Evolutionary conservation across 2,797 vertebrate species (phyloP).

Genomic region (Pagetopsis macropterus): DNA sequence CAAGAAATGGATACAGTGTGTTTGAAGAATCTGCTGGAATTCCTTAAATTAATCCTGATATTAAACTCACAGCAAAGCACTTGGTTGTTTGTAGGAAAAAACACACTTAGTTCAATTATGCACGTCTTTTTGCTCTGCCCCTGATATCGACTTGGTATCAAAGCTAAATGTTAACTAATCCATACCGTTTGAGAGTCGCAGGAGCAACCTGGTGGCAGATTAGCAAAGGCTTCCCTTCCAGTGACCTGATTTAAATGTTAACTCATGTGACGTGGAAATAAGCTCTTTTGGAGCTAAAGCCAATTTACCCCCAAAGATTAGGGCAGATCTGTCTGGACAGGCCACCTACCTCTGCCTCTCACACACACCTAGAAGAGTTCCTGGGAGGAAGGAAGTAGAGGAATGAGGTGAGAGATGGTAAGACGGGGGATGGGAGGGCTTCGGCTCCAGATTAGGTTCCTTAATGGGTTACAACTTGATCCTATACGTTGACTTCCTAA

Average conservation of each 20-base stretch:
- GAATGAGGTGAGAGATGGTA: background rate
- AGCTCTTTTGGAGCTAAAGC: conserved; percentile 88
- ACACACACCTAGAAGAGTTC: conserved; percentile 27
- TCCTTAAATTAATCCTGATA: conserved; percentile 1
- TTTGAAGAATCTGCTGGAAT: background rate
- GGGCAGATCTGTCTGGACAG: conserved; percentile 82
- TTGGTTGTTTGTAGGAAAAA: background rate
- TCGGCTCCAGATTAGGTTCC: conserved; percentile 12
- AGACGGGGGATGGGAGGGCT: conserved; percentile 15
- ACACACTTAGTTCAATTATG: background rate
- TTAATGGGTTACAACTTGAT: conserved; percentile 8
- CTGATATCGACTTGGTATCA: background rate
- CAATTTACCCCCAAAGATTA: conserved; percentile 86
- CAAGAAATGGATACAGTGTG: conserved; percentile 8
- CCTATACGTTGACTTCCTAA: background rate
- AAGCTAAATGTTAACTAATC: conserved; percentile 30
- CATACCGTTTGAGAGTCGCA: conserved; percentile 37
- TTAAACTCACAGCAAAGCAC: background rate
- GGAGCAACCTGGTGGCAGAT: conserved; percentile 65
- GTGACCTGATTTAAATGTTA: conserved; percentile 81
- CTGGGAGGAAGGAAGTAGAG: conserved; percentile 14
- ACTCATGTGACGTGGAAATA: conserved; percentile 81
- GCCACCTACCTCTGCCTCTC: conserved; percentile 45
- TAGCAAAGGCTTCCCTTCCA: conserved; percentile 72
- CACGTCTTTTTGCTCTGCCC: background rate